Conservation (phyloP, 2,797 vertebrate genomes). For the Gymnocypris eckloni region DNA sequence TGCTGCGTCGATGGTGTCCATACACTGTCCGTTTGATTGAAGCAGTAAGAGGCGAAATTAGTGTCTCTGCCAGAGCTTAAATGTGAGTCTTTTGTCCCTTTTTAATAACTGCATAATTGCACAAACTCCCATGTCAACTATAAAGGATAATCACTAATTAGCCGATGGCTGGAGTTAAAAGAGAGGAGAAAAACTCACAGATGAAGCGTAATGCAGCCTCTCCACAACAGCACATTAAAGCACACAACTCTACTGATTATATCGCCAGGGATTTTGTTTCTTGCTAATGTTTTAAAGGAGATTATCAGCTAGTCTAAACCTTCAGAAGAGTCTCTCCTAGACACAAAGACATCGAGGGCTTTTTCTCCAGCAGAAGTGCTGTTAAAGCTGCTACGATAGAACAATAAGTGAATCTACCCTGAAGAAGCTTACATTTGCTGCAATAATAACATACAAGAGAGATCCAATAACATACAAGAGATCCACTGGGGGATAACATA, state of each 20-base stretch:
- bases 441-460: background rate
- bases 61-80: conserved; percentile 67
- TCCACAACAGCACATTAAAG: conserved; percentile 57
- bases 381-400: background rate
- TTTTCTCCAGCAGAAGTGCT: background rate
- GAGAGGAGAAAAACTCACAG: conserved; percentile 48
- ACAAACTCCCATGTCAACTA: conserved; percentile 73
- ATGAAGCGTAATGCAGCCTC: conserved; percentile 59
- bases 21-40: conserved; percentile 57
- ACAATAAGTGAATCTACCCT: background rate
- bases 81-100: conserved; percentile 70
- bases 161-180: conserved; percentile 62
- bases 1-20: conserved; percentile 40
- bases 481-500: no score
- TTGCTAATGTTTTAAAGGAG: background rate
- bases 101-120: conserved; percentile 77
- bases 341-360: background rate
- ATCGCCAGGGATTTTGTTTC: background rate
- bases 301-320: background rate
- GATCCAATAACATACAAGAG: background rate
- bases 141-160: conserved; percentile 73
- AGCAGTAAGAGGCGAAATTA: conserved; percentile 48
- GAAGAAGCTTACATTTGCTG: no score
- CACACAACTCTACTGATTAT: conserved; percentile 17
- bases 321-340: background rate